Percentiles rank a stretch among this genome's conserved stretches.
These are phyloP conservation scores for Lepidochitona cinerea DNA, from an alignment of 2,888 invertebrate genomes.

Conservation along the genomic window DNA sequence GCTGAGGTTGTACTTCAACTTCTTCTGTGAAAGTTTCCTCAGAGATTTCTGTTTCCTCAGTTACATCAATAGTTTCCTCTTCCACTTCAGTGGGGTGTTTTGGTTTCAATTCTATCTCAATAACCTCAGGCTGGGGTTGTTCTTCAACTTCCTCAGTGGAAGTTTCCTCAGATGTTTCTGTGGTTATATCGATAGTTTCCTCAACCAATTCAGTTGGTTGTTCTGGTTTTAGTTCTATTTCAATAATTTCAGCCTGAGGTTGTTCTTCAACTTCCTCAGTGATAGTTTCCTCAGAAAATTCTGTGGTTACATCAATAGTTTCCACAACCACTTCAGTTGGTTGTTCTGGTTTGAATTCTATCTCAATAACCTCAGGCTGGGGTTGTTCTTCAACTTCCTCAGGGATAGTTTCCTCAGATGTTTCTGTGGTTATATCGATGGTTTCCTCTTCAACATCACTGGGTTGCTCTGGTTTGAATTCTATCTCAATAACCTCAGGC, in stretches of 20 bases:
- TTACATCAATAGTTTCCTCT: background rate
- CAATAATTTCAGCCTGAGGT: background rate
- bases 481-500: background rate
- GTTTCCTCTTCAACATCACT: too few species aligned
- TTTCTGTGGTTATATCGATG: slow-evolving; percentile 23
- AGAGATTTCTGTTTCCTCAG: background rate
- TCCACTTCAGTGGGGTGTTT: background rate
- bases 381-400: background rate
- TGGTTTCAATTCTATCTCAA: background rate
- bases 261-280: background rate
- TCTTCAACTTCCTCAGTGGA: background rate
- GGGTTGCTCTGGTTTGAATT: background rate
- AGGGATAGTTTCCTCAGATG: slow-evolving; percentile 2
- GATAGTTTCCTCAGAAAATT: background rate
- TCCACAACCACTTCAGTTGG: background rate
- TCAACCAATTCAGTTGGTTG: too few species aligned
- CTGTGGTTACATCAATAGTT: background rate
- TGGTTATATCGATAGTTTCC: too few species aligned
- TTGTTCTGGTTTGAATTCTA: background rate
- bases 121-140: background rate
- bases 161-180: background rate
- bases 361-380: background rate
- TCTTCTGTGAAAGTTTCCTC: background rate
- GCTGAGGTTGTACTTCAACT: too few species aligned
- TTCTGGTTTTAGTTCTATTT: background rate